Percentiles rank a stretch among this genome's conserved stretches.
phyloP scores from a whole-genome alignment of 2,888 invertebrate species.

The Gortyna flavago region DNA sequence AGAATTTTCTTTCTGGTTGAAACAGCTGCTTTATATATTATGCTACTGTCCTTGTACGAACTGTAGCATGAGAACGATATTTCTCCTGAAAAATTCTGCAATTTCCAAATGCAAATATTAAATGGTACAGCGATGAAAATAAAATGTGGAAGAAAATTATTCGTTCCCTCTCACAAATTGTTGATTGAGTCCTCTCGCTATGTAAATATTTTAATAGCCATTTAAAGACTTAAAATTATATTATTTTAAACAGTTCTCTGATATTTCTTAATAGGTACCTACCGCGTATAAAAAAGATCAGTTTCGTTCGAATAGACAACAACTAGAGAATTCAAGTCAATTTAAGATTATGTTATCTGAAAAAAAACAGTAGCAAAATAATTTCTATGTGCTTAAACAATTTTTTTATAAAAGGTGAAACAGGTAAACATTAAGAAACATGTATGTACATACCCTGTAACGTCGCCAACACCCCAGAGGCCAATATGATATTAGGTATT shows the following conservation, averaged over 20 bases:
- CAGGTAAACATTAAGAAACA: too few species aligned
- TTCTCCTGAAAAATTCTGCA: slow-evolving; percentile 1
- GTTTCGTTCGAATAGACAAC: too few species aligned
- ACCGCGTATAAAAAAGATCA: too few species aligned
- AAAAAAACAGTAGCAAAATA: neutral
- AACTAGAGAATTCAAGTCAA: too few species aligned
- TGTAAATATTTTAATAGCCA: slow-evolving; percentile 2
- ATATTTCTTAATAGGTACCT: too few species aligned
- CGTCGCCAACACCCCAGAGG: too few species aligned
- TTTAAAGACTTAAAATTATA: neutral
- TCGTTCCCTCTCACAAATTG: slow-evolving; percentile 1
- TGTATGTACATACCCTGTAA: too few species aligned
- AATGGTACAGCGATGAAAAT: neutral
- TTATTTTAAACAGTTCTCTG: neutral
- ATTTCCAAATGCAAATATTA: slow-evolving; percentile 54
- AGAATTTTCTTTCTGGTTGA: neutral
- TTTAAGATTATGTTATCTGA: too few species aligned
- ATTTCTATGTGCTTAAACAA: neutral
- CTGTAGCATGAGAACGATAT: too few species aligned
- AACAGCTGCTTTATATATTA: neutral
- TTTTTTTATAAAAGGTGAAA: neutral
- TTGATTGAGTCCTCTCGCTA: neutral
- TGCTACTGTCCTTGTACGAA: neutral
- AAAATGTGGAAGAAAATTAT: slow-evolving; percentile 2
- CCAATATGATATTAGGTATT: too few species aligned